Percentiles rank a stretch among this genome's conserved stretches.
Conservation (phyloP, 2,888 invertebrate species). For the Napeogenes inachia region DNA sequence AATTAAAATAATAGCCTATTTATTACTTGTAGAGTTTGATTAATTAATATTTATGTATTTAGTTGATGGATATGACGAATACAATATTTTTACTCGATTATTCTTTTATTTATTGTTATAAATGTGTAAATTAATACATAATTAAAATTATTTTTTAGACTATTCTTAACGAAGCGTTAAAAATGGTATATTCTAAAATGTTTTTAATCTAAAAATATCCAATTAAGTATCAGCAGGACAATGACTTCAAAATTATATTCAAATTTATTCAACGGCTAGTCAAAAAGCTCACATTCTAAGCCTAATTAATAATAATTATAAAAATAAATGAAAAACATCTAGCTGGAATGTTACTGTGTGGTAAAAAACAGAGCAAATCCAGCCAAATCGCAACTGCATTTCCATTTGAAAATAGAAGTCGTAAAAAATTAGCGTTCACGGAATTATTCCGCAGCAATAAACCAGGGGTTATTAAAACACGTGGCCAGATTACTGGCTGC, state of each 20-base stretch:
- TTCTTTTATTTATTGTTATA: too few species aligned
- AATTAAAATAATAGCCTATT: too few species aligned
- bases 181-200: too few species aligned
- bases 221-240: neutral
- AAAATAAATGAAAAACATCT: neutral
- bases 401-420: conserved; percentile 1
- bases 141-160: too few species aligned
- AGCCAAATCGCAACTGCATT: neutral
- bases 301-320: neutral
- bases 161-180: too few species aligned
- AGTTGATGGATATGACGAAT: too few species aligned
- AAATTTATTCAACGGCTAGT: neutral
- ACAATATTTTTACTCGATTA: too few species aligned
- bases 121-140: too few species aligned
- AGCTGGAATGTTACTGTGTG: neutral
- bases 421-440: neutral
- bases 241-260: neutral
- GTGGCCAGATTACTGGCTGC: conserved; percentile 30
- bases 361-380: neutral
- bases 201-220: neutral
- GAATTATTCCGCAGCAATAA: neutral
- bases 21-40: too few species aligned
- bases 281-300: neutral
- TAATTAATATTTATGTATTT: too few species aligned
- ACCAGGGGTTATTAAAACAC: conserved; percentile 25